phyloP scores from a whole-genome alignment of 2,888 invertebrate species.

The Zygaena filipendulae region DNA sequence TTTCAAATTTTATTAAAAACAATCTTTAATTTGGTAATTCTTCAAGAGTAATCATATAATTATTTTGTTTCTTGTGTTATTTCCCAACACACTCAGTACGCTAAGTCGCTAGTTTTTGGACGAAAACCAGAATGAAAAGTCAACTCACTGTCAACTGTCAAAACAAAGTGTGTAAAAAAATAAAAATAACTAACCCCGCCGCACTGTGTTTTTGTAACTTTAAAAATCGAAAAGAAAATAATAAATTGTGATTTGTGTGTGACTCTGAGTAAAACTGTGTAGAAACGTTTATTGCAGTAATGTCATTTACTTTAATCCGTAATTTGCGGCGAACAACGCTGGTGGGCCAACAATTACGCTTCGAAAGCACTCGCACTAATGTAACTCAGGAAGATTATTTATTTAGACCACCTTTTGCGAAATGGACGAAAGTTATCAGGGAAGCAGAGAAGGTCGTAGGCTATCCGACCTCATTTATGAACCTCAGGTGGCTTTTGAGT shows the following conservation, averaged over 20 bases:
- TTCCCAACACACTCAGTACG: too few relatives aligned
- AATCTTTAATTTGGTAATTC: too few relatives aligned
- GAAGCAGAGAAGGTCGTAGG: conserved; percentile 64
- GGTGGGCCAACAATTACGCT: conserved; percentile 39
- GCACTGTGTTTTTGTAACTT: conserved; percentile 20
- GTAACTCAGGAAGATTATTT: conserved; percentile 52
- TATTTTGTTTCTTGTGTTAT: too few relatives aligned
- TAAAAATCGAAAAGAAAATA: conserved; percentile 5
- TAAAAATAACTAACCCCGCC: too few relatives aligned
- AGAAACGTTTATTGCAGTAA: too few relatives aligned
- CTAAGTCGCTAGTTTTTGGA: too few relatives aligned
- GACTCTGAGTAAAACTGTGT: conserved; percentile 18
- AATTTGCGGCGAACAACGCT: conserved; percentile 44
- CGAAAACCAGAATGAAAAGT: too few relatives aligned
- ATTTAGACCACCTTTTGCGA: conserved; percentile 49
- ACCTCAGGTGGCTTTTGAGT: conserved; percentile 70
- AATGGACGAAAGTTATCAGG: conserved; percentile 55
- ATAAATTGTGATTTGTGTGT: conserved; percentile 25
- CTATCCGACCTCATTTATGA: conserved; percentile 71
- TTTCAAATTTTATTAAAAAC: too few relatives aligned
- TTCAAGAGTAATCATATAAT: too few relatives aligned
- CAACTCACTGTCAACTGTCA: too few relatives aligned
- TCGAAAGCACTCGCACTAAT: conserved; percentile 50
- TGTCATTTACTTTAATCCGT: conserved; percentile 50
- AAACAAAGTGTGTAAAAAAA: too few relatives aligned